phyloP scores from a whole-genome alignment of 2,797 vertebrate species.

The Chloroceryle inda region DNA sequence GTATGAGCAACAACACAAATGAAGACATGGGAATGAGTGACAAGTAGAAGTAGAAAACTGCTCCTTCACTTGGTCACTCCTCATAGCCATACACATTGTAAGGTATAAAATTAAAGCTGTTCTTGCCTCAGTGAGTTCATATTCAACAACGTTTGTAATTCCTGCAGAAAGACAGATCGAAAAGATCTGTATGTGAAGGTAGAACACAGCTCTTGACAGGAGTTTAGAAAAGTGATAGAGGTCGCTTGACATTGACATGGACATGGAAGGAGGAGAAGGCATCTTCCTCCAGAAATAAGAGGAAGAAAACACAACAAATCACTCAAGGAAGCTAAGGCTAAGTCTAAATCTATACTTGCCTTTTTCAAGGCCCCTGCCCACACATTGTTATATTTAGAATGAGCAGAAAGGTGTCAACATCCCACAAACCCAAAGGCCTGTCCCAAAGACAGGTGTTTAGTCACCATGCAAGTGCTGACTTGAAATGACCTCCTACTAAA shows the following conservation, averaged over 20 bases:
- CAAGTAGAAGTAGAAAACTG: background rate
- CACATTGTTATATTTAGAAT: background rate
- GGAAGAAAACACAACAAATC: background rate
- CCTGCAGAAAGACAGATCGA: background rate
- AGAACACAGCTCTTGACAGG: background rate
- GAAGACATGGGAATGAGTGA: background rate
- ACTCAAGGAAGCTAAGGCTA: background rate
- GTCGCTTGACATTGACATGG: too few species aligned
- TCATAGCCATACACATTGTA: background rate
- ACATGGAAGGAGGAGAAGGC: background rate
- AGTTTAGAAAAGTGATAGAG: background rate
- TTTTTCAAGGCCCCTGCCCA: conserved; percentile 11
- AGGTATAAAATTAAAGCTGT: background rate
- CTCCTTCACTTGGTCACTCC: background rate
- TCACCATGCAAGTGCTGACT: conserved; percentile 31
- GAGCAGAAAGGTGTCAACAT: background rate
- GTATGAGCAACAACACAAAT: background rate
- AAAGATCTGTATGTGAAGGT: background rate
- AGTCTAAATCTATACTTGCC: background rate
- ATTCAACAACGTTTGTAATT: background rate
- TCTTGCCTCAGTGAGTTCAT: background rate
- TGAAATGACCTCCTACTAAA: conserved; percentile 10
- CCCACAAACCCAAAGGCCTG: background rate
- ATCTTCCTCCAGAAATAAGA: background rate
- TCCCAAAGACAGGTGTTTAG: conserved; percentile 21